phyloP scores from a whole-genome alignment of 1,140 invertebrate genomes.

The Harpegnathos saltator region DNA sequence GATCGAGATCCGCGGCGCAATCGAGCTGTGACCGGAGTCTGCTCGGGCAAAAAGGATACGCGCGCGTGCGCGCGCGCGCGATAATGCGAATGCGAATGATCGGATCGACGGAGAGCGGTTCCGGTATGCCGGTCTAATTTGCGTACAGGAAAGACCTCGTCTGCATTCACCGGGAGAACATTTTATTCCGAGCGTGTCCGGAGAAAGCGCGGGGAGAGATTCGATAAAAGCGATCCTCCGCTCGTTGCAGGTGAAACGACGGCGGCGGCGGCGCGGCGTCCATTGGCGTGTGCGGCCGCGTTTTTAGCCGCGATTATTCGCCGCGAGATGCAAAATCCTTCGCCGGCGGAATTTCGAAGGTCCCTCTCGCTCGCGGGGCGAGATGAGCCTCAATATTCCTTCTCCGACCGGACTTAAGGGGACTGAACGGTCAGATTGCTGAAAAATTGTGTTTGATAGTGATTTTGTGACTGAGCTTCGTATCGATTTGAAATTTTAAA shows the following conservation, averaged over 20 bases:
- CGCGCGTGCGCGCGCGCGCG: no score
- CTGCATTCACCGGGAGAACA: slow-evolving; percentile 20
- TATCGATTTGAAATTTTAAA: no score
- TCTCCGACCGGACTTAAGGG: neutral
- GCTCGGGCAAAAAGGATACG: slow-evolving; percentile 14
- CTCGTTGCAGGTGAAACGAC: slow-evolving; percentile 48
- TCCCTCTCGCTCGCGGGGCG: no score
- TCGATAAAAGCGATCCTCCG: slow-evolving; percentile 44
- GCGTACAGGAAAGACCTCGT: slow-evolving; percentile 40
- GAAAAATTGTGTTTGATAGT: no score
- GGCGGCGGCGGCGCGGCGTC: no score
- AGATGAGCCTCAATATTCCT: no score
- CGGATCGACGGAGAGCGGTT: slow-evolving; percentile 22
- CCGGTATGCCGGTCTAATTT: slow-evolving; percentile 11
- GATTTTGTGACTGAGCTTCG: no score
- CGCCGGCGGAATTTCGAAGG: neutral
- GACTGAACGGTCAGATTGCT: no score
- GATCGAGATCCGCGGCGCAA: slow-evolving; percentile 21
- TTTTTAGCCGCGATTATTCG: slow-evolving; percentile 10
- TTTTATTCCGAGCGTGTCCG: slow-evolving; percentile 56
- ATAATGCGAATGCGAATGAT: slow-evolving; percentile 45
- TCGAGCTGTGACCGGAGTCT: slow-evolving; percentile 38
- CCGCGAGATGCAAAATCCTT: neutral
- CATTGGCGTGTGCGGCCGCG: slow-evolving; percentile 51
- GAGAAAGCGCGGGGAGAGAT: slow-evolving; percentile 47